Percentiles rank a stretch among this genome's conserved stretches.
These are phyloP conservation scores for Amitus sp. DNA, from an alignment of 2,888 invertebrate genomes.

Conservation along the genomic window DNA sequence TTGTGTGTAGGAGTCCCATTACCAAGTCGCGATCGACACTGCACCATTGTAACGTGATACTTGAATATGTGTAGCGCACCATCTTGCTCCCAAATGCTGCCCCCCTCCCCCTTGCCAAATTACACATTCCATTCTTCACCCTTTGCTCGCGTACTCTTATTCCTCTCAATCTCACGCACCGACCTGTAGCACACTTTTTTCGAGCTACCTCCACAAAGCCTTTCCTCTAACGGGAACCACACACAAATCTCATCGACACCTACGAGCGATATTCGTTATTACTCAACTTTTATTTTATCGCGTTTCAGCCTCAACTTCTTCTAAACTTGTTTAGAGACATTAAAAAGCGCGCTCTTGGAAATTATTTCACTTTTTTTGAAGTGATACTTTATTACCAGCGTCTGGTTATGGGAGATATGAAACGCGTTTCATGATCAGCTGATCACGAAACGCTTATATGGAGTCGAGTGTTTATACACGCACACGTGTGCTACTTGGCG, in stretches of 20 bases:
- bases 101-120: conserved; percentile 59
- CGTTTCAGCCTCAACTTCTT: too few species aligned
- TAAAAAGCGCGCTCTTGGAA: too few species aligned
- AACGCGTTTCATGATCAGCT: too few species aligned
- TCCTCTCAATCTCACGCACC: conserved; percentile 21
- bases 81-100: conserved; percentile 50
- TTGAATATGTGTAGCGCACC: conserved; percentile 57
- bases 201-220: conserved; percentile 32
- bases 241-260: too few species aligned
- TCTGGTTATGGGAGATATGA: too few species aligned
- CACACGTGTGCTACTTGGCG: too few species aligned
- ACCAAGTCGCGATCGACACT: conserved; percentile 65
- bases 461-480: too few species aligned
- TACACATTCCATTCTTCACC: conserved; percentile 52
- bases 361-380: too few species aligned
- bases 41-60: conserved; percentile 60
- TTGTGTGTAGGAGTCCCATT: conserved; percentile 65
- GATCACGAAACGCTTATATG: too few species aligned
- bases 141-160: conserved; percentile 27
- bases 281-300: too few species aligned
- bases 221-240: conserved; percentile 14
- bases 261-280: neutral
- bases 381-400: too few species aligned
- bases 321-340: too few species aligned
- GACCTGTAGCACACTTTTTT: conserved; percentile 23